phyloP scores from a whole-genome alignment of 2,113 vertebrate species.

The Gopherus evgoodei region DNA sequence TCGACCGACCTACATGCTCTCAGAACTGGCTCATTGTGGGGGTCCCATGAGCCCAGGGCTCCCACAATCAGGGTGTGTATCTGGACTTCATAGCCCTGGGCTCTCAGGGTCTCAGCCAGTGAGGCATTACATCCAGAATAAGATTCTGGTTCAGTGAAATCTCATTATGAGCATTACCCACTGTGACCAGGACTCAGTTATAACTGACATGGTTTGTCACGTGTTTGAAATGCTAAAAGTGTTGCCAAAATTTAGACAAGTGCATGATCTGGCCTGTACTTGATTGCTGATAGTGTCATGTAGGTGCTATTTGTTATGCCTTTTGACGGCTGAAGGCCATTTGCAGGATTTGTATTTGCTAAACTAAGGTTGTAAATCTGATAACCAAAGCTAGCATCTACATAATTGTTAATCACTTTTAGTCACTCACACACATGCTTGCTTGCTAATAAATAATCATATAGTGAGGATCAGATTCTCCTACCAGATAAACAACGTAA shows the following conservation, averaged over 20 bases:
- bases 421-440: rapidly evolving
- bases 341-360: background rate
- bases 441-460: background rate
- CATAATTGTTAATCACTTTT: background rate
- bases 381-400: background rate
- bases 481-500: background rate
- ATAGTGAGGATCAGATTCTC: background rate
- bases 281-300: background rate
- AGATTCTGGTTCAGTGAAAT: rapidly evolving
- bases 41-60: no score
- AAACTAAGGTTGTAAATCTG: background rate
- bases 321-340: background rate
- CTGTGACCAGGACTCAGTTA: background rate
- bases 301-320: background rate
- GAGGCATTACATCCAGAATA: background rate
- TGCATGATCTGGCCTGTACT: background rate
- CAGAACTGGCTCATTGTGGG: no score
- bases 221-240: background rate
- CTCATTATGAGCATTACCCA: rapidly evolving
- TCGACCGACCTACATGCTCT: no score
- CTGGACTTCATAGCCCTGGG: no score
- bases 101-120: no score
- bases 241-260: background rate
- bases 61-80: no score
- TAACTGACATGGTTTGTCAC: background rate